phyloP scores from a whole-genome alignment of 2,888 invertebrate genomes.

The Drosophila vallismaia region DNA sequence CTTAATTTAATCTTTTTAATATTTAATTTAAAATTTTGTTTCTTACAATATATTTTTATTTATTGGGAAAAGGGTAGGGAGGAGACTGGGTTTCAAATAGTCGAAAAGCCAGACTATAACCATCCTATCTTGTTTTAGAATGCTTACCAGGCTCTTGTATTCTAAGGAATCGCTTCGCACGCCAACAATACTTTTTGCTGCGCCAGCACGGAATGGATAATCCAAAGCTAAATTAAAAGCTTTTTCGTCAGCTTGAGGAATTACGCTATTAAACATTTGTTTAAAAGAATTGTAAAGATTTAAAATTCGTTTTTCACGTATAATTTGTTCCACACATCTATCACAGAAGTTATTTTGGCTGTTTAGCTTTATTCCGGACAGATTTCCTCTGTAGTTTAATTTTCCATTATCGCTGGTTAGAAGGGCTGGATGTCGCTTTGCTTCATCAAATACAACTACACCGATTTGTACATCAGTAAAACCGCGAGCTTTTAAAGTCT shows the following conservation, averaged over 20 bases:
- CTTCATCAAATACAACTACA: slow-evolving; percentile 86
- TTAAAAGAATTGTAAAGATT: slow-evolving; percentile 75
- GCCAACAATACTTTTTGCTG: slow-evolving; percentile 89
- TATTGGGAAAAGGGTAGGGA: too few relatives aligned
- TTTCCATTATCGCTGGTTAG: slow-evolving; percentile 86
- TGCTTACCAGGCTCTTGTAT: slow-evolving; percentile 79
- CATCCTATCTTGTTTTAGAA: too few relatives aligned
- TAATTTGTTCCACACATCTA: slow-evolving; percentile 65
- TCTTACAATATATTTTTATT: too few relatives aligned
- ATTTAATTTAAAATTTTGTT: too few relatives aligned
- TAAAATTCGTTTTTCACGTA: slow-evolving; percentile 64
- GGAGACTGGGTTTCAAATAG: too few relatives aligned
- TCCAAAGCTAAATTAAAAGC: slow-evolving; percentile 87
- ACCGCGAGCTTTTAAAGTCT: slow-evolving; percentile 78
- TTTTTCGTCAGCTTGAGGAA: slow-evolving; percentile 85
- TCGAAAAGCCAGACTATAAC: too few relatives aligned
- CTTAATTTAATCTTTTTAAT: too few relatives aligned
- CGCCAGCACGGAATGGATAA: slow-evolving; percentile 91
- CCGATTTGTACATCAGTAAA: slow-evolving; percentile 86
- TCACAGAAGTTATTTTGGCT: slow-evolving; percentile 76
- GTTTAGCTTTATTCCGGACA: slow-evolving; percentile 76
- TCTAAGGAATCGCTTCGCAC: slow-evolving; percentile 87
- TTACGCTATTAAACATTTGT: slow-evolving; percentile 56
- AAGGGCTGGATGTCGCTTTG: slow-evolving; percentile 85
- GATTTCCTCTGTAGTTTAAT: slow-evolving; percentile 85